Evolutionary conservation across 2,888 invertebrate genomes (phyloP), one percentile per base, ranked within the genome.

Genomic region (Selenia dentaria): DNA sequence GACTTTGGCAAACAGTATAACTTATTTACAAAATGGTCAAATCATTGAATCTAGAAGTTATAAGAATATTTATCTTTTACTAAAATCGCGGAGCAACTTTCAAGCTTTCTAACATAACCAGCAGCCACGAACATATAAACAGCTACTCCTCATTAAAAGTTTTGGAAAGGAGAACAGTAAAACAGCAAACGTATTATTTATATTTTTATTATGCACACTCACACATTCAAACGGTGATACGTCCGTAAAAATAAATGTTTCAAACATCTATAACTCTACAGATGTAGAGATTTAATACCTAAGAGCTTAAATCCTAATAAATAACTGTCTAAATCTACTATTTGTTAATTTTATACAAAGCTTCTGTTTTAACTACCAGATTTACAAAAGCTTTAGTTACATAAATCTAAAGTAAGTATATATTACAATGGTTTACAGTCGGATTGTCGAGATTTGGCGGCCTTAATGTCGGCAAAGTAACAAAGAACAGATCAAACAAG

Each of bases 261-360:
- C 8, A 10, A 20, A 20, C 1, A 8, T 1, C 2, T 8, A 6
- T 22, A 22, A 8, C 22, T 22, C 22, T 22, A 22, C 22, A 6
- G 8, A 22, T 22, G 22, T 22, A 22, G 22, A 22, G 6, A 22
- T 8, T 8, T 22, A 22, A 8, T 6, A 18, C 22, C 16, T 16
- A 16, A 16, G 0, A 22, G 8, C 8, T 22, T 8, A 22, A 22
- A 1, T 16, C 13, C 74, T 80, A 74, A 76, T 77, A 76, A 73
- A 75, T 73, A 60, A 56, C 49, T 51, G 28, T 42, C 4, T 4
- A 42, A 8, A 45, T 59, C 61, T 53, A 55, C 80, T 93, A 94
- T 74, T 92, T 92, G 76, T 92, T 90, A 70, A 94, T 88, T 67
- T 84, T 86, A 68, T 66, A 83, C 72, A 94, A 92, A 67, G 87